phyloP scores from a whole-genome alignment of 2,888 invertebrate genomes.

The Hedychridium roseum region DNA sequence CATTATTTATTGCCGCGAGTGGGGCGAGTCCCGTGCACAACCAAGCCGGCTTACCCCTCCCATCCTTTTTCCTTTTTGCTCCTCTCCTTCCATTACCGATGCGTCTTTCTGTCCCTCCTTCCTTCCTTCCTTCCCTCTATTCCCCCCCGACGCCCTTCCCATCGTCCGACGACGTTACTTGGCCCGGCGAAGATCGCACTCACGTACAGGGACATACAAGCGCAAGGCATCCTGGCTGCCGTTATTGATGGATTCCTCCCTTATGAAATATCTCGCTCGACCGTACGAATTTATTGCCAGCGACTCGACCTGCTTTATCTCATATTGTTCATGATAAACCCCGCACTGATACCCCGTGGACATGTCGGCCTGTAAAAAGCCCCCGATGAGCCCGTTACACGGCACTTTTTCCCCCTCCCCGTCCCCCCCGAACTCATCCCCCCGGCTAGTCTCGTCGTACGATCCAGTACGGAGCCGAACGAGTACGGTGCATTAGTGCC shows the following conservation, averaged over 20 bases:
- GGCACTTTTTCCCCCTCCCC: constrained; percentile 19
- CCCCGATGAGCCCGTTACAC: constrained; percentile 47
- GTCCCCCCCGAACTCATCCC: constrained; percentile 1
- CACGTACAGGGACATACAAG: constrained; percentile 23
- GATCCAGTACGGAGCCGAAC: too few species aligned
- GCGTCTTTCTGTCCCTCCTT: too few species aligned
- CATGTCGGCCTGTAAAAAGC: constrained; percentile 45
- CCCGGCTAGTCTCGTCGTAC: too few species aligned
- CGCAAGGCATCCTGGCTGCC: constrained; percentile 20
- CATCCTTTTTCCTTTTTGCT: too few species aligned
- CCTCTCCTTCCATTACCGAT: too few species aligned
- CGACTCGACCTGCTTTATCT: constrained; percentile 61
- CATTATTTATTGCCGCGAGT: constrained; percentile 60
- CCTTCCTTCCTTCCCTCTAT: constrained; percentile 13
- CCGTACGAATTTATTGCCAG: constrained; percentile 61
- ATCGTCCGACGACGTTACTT: constrained; percentile 19
- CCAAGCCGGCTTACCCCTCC: neutral
- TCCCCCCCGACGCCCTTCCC: constrained; percentile 16
- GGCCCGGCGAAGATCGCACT: constrained; percentile 41
- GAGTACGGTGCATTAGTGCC: constrained; percentile 19
- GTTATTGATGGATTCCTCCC: constrained; percentile 64
- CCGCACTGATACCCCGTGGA: constrained; percentile 51
- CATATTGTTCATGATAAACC: constrained; percentile 63
- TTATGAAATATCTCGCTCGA: constrained; percentile 62
- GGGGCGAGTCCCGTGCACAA: constrained; percentile 35